These are phyloP conservation scores for Synanceia verrucosa DNA, from an alignment of 2,797 vertebrate species.

Conservation along the genomic window DNA sequence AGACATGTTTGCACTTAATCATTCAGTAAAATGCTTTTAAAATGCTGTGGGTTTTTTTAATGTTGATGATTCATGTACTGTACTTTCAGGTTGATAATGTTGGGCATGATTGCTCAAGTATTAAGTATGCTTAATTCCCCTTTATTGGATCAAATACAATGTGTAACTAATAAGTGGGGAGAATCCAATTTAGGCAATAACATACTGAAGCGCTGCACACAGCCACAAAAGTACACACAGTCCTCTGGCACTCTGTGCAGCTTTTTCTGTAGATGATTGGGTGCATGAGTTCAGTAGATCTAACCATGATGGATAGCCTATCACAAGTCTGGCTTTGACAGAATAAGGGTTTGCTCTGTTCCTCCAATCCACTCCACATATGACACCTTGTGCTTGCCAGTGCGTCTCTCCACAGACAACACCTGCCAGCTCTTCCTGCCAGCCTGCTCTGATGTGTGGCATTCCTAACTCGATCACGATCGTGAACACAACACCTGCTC, in stretches of 20 bases:
- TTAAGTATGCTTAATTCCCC: slow-evolving; percentile 58
- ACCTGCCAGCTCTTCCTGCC: slow-evolving; percentile 54
- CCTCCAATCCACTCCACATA: slow-evolving; percentile 43
- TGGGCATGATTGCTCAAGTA: slow-evolving; percentile 24
- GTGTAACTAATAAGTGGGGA: slow-evolving; percentile 64
- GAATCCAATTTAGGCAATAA: slow-evolving; percentile 66
- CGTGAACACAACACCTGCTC: slow-evolving; percentile 62
- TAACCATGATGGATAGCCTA: slow-evolving; percentile 39
- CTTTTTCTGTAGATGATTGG: slow-evolving; percentile 23
- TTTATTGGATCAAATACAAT: slow-evolving; percentile 55
- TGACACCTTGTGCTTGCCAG: slow-evolving; percentile 50
- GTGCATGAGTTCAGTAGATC: slow-evolving; percentile 28
- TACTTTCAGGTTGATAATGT: slow-evolving; percentile 27
- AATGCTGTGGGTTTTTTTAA: not conserved
- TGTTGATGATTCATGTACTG: slow-evolving; percentile 18
- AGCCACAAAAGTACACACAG: slow-evolving; percentile 6
- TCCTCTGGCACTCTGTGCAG: slow-evolving; percentile 10
- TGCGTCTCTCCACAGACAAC: slow-evolving; percentile 45
- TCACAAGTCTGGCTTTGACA: slow-evolving; percentile 47
- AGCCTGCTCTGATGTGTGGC: slow-evolving; percentile 49
- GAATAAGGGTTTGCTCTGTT: slow-evolving; percentile 54
- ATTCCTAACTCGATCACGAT: slow-evolving; percentile 57
- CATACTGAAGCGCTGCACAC: slow-evolving; percentile 19
- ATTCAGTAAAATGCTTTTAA: slow-evolving; percentile 11
- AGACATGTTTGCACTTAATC: slow-evolving; percentile 30